Percentiles rank a stretch among this genome's conserved stretches.
These are phyloP conservation scores for Camponotus fellah DNA, from an alignment of 2,888 invertebrate species.

Conservation along the genomic window DNA sequence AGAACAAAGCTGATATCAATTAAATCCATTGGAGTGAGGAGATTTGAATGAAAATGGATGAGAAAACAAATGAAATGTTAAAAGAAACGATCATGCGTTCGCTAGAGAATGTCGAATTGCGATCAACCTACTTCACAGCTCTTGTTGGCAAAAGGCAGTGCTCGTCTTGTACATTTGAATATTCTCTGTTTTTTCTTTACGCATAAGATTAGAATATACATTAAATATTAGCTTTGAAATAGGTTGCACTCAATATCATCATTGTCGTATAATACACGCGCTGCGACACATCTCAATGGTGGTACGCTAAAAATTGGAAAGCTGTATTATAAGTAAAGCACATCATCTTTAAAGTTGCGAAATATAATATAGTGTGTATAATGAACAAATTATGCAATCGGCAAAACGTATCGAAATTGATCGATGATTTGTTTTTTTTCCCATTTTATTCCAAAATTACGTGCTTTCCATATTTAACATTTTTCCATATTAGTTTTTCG, in stretches of 20 bases:
- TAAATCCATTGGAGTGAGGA: not conserved
- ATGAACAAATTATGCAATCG: not conserved
- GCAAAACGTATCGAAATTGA: not conserved
- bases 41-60: slow-evolving; percentile 30
- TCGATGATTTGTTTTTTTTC: not conserved
- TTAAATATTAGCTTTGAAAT: slow-evolving; percentile 73
- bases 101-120: slow-evolving; percentile 48
- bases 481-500: not conserved
- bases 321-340: slow-evolving; percentile 5
- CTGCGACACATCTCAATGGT: slow-evolving; percentile 60
- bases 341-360: not conserved
- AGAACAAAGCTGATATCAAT: not conserved
- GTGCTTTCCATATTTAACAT: not conserved
- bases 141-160: slow-evolving; percentile 83
- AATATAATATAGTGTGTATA: not conserved
- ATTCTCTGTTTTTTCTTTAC: slow-evolving; percentile 49
- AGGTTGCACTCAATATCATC: slow-evolving; percentile 63
- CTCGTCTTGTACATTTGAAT: slow-evolving; percentile 75
- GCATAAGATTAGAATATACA: slow-evolving; percentile 75
- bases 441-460: not conserved
- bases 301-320: slow-evolving; percentile 62
- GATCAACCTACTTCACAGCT: slow-evolving; percentile 79
- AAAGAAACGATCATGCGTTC: slow-evolving; percentile 57
- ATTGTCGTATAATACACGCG: slow-evolving; percentile 62
- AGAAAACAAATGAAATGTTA: slow-evolving; percentile 45